Evolutionary conservation across 2,113 vertebrate genomes (phyloP).

Genomic region (Anguilla japonica): DNA sequence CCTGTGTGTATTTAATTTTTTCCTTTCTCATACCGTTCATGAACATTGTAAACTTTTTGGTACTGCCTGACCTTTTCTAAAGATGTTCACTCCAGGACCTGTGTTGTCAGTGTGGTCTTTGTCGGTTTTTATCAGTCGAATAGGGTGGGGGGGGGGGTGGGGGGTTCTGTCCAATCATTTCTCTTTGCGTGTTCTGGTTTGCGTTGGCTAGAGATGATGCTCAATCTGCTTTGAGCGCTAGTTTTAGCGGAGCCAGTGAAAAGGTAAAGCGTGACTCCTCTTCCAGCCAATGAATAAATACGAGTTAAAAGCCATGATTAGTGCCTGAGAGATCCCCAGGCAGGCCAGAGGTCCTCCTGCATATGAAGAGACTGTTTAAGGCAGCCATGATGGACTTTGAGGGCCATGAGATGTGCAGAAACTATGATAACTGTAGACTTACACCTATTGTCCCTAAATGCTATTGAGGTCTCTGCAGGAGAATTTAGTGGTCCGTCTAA

Average conservation of each 20-base stretch:
- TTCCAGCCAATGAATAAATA: background rate
- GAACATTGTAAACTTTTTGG: slow-evolving; percentile 4
- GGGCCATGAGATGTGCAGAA: background rate
- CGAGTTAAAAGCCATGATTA: background rate
- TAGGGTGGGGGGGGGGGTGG: too few species aligned
- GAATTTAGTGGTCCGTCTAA: background rate
- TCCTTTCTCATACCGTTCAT: background rate
- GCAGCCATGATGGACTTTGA: background rate
- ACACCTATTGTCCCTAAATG: background rate
- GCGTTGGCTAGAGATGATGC: background rate
- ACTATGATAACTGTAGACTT: background rate
- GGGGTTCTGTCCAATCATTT: background rate
- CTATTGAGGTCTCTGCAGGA: background rate
- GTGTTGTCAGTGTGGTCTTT: background rate
- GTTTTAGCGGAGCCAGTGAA: background rate
- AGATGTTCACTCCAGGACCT: background rate
- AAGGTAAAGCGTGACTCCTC: background rate
- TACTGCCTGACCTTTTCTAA: slow-evolving; percentile 3
- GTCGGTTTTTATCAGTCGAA: background rate
- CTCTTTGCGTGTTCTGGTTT: background rate
- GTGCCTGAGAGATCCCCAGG: background rate
- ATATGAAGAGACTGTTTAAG: background rate
- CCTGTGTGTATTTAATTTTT: slow-evolving; percentile 2
- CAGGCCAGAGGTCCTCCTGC: background rate
- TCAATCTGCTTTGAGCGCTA: background rate